Evolutionary conservation across 2,888 invertebrate genomes (phyloP).

Genomic region (Diachrysia chrysitis): DNA sequence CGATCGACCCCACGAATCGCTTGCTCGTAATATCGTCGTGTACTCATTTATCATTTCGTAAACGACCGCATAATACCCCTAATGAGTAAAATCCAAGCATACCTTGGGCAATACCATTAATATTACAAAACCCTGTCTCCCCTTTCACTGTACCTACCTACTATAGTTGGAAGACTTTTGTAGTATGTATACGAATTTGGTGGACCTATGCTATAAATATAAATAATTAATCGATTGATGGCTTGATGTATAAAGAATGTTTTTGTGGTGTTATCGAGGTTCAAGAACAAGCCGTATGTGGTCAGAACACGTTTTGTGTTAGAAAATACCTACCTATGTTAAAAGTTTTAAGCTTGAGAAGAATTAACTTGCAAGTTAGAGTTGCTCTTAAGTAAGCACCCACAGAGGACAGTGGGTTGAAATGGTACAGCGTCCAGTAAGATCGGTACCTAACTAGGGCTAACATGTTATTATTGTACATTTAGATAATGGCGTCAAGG

Average conservation of each 20-base stretch:
- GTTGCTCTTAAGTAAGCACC: neutral
- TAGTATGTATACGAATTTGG: conserved; percentile 50
- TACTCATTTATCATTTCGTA: conserved; percentile 86
- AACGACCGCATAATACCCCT: conserved; percentile 86
- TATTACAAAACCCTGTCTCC: conserved; percentile 79
- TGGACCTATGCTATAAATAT: conserved; percentile 16
- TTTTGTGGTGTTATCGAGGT: neutral
- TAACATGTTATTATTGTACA: neutral
- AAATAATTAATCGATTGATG: neutral
- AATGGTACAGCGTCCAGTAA: neutral
- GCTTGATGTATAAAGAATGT: neutral
- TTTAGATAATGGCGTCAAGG: neutral
- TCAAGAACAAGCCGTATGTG: neutral
- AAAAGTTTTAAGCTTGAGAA: neutral
- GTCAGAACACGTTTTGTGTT: neutral
- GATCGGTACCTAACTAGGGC: neutral
- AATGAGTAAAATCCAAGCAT: conserved; percentile 88
- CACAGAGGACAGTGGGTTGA: neutral
- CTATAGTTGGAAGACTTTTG: conserved; percentile 54
- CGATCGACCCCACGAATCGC: conserved; percentile 71
- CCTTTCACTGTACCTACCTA: conserved; percentile 64
- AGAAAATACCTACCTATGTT: neutral
- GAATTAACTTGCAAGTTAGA: conserved; percentile 1
- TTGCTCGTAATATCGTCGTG: conserved; percentile 74
- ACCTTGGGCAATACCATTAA: conserved; percentile 86